These are phyloP conservation scores for Butastur rufipennis DNA, from an alignment of 2,113 vertebrate genomes.

Conservation along the genomic window DNA sequence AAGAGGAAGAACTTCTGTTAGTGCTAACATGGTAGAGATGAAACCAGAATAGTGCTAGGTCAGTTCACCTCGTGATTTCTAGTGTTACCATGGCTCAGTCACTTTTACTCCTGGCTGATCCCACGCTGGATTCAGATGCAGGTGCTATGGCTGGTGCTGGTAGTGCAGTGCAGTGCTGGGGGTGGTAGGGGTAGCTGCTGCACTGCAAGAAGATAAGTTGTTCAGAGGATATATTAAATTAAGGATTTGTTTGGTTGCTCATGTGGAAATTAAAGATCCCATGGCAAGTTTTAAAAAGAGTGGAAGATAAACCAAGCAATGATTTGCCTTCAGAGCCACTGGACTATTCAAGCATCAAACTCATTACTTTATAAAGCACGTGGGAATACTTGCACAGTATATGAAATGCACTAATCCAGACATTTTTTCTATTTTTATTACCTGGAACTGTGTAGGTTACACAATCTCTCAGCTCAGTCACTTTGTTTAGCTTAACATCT, in stretches of 20 bases:
- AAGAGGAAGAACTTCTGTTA: background rate
- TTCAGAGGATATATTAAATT: background rate
- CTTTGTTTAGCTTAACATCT: background rate
- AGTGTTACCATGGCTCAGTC: background rate
- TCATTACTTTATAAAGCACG: background rate
- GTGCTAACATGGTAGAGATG: background rate
- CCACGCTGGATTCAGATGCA: background rate
- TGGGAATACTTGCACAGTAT: background rate
- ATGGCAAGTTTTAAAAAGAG: background rate
- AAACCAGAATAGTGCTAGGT: background rate
- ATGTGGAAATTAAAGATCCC: constrained; percentile 11
- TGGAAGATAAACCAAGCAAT: background rate
- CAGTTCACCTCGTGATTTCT: background rate
- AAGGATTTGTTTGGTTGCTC: background rate
- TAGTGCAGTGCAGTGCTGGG: background rate
- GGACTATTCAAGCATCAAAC: constrained; percentile 3
- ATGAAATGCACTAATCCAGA: background rate
- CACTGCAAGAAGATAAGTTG: background rate
- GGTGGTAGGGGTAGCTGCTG: constrained; percentile 14
- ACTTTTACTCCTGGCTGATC: background rate
- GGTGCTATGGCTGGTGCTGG: background rate
- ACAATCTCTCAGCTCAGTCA: background rate
- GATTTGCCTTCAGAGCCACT: background rate
- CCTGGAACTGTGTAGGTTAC: background rate
- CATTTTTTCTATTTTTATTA: background rate